Percentiles rank a stretch among this genome's conserved stretches.
Conservation (phyloP, 37 sponge, comb jelly and placozoan genomes). For the Haliclona indistincta region DNA sequence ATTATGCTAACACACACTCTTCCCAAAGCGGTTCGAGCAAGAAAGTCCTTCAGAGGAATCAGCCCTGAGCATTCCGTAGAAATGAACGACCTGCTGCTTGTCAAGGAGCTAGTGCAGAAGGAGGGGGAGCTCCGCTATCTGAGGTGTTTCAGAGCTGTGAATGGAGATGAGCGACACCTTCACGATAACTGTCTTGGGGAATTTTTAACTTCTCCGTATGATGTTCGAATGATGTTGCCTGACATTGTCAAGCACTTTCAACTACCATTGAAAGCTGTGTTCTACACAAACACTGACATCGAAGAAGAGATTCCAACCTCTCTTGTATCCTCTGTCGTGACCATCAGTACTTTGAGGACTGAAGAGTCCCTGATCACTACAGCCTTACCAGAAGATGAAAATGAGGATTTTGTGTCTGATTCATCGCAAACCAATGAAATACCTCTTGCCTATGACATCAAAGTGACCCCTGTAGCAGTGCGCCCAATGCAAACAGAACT, state of each 20-base stretch:
- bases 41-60: neutral
- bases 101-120: constrained; percentile 9
- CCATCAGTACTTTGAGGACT: neutral
- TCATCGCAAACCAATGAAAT: neutral
- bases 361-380: constrained; percentile 10
- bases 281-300: neutral
- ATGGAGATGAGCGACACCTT: constrained; percentile 1
- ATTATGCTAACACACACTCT: constrained; percentile 1
- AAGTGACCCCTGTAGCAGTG: neutral
- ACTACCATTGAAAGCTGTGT: neutral
- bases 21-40: constrained; percentile 42
- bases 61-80: constrained; percentile 4
- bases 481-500: neutral
- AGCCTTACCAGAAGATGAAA: neutral
- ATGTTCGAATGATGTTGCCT: neutral
- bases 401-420: no score
- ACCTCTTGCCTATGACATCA: neutral
- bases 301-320: neutral
- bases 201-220: neutral
- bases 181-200: constrained; percentile 1
- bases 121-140: constrained; percentile 1
- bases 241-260: constrained; percentile 4
- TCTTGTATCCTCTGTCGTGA: constrained; percentile 2
- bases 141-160: neutral
- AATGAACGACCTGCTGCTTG: constrained; percentile 1